Evolutionary conservation across 2,888 invertebrate genomes (phyloP).

Genomic region (Colostygia pectinataria): DNA sequence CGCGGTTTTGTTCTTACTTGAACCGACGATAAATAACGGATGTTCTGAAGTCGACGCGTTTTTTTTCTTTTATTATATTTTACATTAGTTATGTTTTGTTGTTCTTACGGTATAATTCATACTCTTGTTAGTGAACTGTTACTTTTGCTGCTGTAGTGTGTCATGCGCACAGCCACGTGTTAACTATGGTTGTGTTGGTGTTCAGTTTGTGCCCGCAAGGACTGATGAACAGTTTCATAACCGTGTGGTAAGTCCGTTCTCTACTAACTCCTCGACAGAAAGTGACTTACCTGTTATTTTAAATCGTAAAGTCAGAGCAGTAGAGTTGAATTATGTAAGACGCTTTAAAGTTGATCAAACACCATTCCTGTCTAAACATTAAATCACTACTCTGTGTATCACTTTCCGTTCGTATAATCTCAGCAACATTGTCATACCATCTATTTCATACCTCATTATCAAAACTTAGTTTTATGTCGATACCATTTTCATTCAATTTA

Average conservation of each 20-base stretch:
- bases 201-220: slow-evolving; percentile 92
- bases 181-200: slow-evolving; percentile 82
- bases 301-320: slow-evolving; percentile 3
- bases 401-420: slow-evolving; percentile 2
- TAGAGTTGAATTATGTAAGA: slow-evolving; percentile 18
- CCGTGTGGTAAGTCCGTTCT: slow-evolving; percentile 89
- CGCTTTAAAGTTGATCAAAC: slow-evolving; percentile 15
- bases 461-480: background rate
- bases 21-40: too few species aligned
- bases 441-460: background rate
- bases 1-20: too few species aligned
- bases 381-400: background rate
- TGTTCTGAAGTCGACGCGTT: too few species aligned
- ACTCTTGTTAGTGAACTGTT: slow-evolving; percentile 36
- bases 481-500: too few species aligned
- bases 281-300: slow-evolving; percentile 24
- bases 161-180: slow-evolving; percentile 59
- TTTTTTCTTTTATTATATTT: too few species aligned
- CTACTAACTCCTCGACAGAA: slow-evolving; percentile 18
- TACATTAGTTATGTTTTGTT: too few species aligned
- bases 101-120: too few species aligned
- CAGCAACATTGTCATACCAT: background rate
- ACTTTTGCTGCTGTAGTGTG: slow-evolving; percentile 62
- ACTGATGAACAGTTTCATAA: slow-evolving; percentile 95
- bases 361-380: slow-evolving; percentile 2